phyloP scores from a whole-genome alignment of 2,797 vertebrate genomes.

The Clarias fuscus region DNA sequence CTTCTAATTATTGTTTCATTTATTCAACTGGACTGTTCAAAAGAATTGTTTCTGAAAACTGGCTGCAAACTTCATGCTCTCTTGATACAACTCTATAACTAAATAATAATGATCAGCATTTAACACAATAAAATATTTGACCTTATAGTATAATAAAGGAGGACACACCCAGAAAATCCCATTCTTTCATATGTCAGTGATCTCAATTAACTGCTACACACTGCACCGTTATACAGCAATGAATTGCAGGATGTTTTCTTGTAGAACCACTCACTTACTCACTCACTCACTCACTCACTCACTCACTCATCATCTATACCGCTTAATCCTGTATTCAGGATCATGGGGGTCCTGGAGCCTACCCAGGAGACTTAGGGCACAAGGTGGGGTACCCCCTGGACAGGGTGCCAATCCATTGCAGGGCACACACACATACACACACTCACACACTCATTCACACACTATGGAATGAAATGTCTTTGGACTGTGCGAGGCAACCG shows the following conservation, averaged over 20 bases:
- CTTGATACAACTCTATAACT: not conserved
- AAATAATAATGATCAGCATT: not conserved
- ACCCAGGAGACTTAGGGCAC: no score
- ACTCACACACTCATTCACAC: no score
- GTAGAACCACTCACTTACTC: not conserved
- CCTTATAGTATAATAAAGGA: not conserved
- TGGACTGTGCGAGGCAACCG: no score
- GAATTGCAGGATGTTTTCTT: slow-evolving; percentile 40
- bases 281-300: no score
- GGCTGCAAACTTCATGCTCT: not conserved
- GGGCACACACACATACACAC: no score
- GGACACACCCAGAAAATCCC: not conserved
- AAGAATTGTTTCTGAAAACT: not conserved
- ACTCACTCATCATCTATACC: no score
- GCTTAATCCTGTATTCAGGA: no score
- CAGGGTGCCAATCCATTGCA: no score
- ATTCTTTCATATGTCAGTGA: not conserved
- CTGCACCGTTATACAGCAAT: slow-evolving; percentile 47
- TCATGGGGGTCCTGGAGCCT: no score
- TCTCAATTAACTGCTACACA: slow-evolving; percentile 51
- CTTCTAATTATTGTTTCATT: not conserved
- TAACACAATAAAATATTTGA: not conserved
- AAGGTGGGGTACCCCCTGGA: no score
- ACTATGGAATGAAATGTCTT: no score
- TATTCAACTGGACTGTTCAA: not conserved